phyloP scores from a whole-genome alignment of 2,888 invertebrate genomes.

The Cosmia trapezina region DNA sequence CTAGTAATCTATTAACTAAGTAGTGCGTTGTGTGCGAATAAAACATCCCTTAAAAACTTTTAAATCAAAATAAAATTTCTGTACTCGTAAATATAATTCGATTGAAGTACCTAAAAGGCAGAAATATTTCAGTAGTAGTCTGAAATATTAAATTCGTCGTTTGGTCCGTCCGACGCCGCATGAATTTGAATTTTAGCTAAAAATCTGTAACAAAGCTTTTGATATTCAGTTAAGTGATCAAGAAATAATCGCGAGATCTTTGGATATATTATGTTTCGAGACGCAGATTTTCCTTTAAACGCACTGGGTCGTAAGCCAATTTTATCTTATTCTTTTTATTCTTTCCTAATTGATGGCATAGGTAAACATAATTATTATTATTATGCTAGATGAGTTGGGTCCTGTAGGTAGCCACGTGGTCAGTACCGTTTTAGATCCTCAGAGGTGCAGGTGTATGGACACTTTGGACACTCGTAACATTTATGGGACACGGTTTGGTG shows the following conservation, averaged over 20 bases:
- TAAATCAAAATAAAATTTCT: constrained; percentile 14
- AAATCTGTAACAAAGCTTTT: constrained; percentile 46
- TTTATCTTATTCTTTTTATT: neutral
- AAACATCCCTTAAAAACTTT: neutral
- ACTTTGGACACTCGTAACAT: neutral
- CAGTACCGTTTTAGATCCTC: neutral
- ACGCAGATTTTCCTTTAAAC: constrained; percentile 31
- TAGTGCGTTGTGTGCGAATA: no score
- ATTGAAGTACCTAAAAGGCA: constrained; percentile 14
- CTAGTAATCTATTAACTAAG: no score
- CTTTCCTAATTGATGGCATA: neutral
- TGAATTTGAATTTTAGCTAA: constrained; percentile 50
- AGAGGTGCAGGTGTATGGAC: neutral
- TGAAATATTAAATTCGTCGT: constrained; percentile 40
- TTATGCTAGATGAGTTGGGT: neutral
- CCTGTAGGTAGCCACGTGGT: neutral
- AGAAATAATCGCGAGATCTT: constrained; percentile 50
- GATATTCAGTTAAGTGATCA: constrained; percentile 59
- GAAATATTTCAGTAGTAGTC: constrained; percentile 26
- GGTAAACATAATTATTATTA: neutral
- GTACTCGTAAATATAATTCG: constrained; percentile 29
- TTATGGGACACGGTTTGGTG: neutral
- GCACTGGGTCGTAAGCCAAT: constrained; percentile 20
- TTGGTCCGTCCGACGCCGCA: constrained; percentile 26
- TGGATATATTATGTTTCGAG: constrained; percentile 32